Evolutionary conservation across 2,797 vertebrate genomes (phyloP), one percentile per base, ranked within the genome.

Genomic region (Aulostomus chinensis): DNA sequence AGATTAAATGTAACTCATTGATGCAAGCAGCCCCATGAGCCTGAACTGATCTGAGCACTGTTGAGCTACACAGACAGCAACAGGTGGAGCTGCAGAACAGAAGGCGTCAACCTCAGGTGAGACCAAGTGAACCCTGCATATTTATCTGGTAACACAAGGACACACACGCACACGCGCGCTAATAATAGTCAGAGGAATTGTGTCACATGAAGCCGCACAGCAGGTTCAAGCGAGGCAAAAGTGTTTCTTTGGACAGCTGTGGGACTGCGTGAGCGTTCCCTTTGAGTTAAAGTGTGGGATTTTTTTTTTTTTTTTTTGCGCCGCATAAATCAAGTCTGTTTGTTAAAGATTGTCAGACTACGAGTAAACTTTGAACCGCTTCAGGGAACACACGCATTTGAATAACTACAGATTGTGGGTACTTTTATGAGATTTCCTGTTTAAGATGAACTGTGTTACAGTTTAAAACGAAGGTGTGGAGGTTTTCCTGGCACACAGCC

Each of bases 321-420:
- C 6, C 20, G 8, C 11, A 24, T n/a, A 1, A 18, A 59, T 36
- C 2, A 0, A 29, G 36, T 0, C 1, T 20, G 22, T 18, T 5
- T 21, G 48, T 76, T 61, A 76, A 76, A 58, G 30, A 68, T 68
- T 76, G 24, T 37, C 36, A 57, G 46, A 37, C 39, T 15, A 16
- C 37, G 34, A 48, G 55, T 18, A 71, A 68, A 76, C 80, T 78
- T 85, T 83, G 63, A 12, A 77, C 66, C 6, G 2, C 9, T 9
- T 2, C 13, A 4, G 6, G 1, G 32, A n/a, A 43, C 2, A 12
- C 9, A 35, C 25, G 12, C 9, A 9, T 29, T 15, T 37, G 4
- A 47, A 48, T 41, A 15, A n/a, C 9, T 39, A 18, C 12, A 21
- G n/a, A n/a, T n/a, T n/a, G 2, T 14, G 4, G 10, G 11, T 0